These are phyloP conservation scores for Teleogryllus occipitalis DNA, from an alignment of 1,140 invertebrate species.

Conservation along the genomic window DNA sequence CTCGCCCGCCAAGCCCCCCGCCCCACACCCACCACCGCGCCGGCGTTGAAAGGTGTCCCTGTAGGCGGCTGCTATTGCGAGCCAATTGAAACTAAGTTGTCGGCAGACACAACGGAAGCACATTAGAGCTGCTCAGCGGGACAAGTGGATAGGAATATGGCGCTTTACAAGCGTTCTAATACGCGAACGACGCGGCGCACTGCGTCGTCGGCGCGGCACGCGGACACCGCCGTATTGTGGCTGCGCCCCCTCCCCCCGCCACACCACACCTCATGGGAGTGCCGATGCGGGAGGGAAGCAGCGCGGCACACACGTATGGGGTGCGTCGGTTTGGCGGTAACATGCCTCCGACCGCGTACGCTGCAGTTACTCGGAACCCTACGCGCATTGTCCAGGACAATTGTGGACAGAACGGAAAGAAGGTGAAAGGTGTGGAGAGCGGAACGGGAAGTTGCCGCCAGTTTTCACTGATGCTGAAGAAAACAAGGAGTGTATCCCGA, in stretches of 20 bases:
- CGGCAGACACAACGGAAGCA: constrained; percentile 2
- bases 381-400: too few relatives aligned
- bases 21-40: too few relatives aligned
- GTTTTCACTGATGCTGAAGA: too few relatives aligned
- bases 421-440: too few relatives aligned
- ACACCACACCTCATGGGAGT: background rate
- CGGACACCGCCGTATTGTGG: background rate
- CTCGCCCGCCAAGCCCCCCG: too few relatives aligned
- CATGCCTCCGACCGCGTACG: too few relatives aligned
- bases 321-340: too few relatives aligned
- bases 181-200: background rate
- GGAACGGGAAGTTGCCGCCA: too few relatives aligned
- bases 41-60: background rate
- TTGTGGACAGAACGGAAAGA: too few relatives aligned
- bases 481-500: too few relatives aligned
- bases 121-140: background rate
- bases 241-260: too few relatives aligned
- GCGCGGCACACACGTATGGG: background rate
- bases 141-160: constrained; percentile 4
- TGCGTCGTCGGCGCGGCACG: background rate
- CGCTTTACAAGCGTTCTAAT: background rate
- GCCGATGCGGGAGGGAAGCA: background rate
- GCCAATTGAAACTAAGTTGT: constrained; percentile 4
- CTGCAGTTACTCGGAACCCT: too few relatives aligned
- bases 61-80: background rate